A percentile compares a stretch with the other conserved stretches of the same genome.
These are phyloP conservation scores for Hetaerina americana DNA, from an alignment of 1,140 invertebrate genomes.

Conservation along the genomic window DNA sequence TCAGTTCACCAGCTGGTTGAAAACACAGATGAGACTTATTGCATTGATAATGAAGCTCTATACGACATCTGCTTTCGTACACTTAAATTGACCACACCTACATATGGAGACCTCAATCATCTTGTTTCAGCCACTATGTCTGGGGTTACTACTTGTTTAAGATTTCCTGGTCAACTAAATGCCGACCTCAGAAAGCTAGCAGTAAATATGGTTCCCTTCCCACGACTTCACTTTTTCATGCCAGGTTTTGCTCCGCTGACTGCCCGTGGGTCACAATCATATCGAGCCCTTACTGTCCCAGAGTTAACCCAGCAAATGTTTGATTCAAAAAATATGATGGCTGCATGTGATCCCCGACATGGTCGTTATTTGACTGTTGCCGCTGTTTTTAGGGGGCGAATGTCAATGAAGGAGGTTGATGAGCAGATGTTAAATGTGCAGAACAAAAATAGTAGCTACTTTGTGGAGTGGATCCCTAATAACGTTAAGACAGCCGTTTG, in stretches of 20 bases:
- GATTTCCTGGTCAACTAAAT: slow-evolving; percentile 73
- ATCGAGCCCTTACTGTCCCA: slow-evolving; percentile 72
- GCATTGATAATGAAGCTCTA: slow-evolving; percentile 82
- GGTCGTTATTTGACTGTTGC: slow-evolving; percentile 89
- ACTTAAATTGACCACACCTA: slow-evolving; percentile 69
- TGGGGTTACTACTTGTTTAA: slow-evolving; percentile 71
- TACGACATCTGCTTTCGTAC: slow-evolving; percentile 91
- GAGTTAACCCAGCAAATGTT: slow-evolving; percentile 88
- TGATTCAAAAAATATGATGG: slow-evolving; percentile 87
- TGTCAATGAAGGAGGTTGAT: slow-evolving; percentile 90
- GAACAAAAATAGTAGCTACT: slow-evolving; percentile 85
- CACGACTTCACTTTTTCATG: slow-evolving; percentile 93
- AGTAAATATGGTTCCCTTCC: slow-evolving; percentile 97
- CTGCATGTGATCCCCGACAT: slow-evolving; percentile 87
- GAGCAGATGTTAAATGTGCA: slow-evolving; percentile 72
- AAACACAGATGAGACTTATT: slow-evolving; percentile 80
- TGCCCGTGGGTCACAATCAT: slow-evolving; percentile 70
- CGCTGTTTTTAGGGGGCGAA: slow-evolving; percentile 74
- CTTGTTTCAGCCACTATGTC: slow-evolving; percentile 72
- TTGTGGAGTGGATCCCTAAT: slow-evolving; percentile 90
- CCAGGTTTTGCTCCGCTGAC: slow-evolving; percentile 91
- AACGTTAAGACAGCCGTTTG: slow-evolving; percentile 84
- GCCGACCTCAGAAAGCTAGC: slow-evolving; percentile 90
- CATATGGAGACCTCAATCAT: slow-evolving; percentile 69
- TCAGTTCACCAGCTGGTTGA: slow-evolving; percentile 81